phyloP scores from a whole-genome alignment of 2,797 vertebrate genomes.

The Aulostomus chinensis region DNA sequence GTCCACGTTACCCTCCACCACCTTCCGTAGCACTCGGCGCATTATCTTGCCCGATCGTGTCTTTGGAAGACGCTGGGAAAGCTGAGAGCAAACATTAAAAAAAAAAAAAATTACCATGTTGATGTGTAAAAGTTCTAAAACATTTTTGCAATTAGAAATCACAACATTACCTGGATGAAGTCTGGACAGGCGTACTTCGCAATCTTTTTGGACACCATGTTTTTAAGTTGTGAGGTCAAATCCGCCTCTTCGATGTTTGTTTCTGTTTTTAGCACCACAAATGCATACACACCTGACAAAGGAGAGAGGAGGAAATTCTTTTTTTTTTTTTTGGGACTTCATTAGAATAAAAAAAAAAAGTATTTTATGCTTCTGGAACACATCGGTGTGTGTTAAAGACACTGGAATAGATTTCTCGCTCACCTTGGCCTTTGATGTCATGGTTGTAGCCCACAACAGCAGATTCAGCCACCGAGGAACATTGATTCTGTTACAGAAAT shows the following conservation, averaged over 20 bases:
- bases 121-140: too few relatives aligned
- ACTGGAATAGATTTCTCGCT: background rate
- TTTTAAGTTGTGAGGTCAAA: conserved; percentile 80
- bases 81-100: too few relatives aligned
- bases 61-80: conserved; percentile 92
- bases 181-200: conserved; percentile 96
- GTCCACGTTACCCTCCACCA: conserved; percentile 73
- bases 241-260: conserved; percentile 36
- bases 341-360: too few relatives aligned
- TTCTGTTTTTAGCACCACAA: conserved; percentile 88
- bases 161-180: conserved; percentile 73
- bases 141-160: background rate
- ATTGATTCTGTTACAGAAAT: conserved; percentile 81
- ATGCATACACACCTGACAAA: conserved; percentile 87
- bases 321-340: too few relatives aligned
- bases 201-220: conserved; percentile 86
- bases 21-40: conserved; percentile 91
- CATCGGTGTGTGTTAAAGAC: background rate
- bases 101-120: too few relatives aligned
- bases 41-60: conserved; percentile 97
- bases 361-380: too few relatives aligned
- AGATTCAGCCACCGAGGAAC: conserved; percentile 89
- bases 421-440: conserved; percentile 94
- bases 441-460: conserved; percentile 92
- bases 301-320: background rate